phyloP scores from a whole-genome alignment of 1,140 invertebrate species.

The Yoshiicerus persimilis region DNA sequence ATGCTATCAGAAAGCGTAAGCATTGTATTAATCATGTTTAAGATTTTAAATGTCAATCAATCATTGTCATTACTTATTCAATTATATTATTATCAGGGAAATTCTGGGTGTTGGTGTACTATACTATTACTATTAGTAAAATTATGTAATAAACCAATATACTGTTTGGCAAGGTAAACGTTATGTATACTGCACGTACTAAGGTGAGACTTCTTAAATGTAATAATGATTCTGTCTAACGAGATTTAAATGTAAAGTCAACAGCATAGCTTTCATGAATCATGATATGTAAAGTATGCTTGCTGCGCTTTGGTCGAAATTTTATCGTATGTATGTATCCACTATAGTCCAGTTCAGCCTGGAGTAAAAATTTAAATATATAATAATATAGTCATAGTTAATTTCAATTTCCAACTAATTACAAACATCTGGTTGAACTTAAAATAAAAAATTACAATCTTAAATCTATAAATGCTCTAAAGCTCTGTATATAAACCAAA shows the following conservation, averaged over 20 bases:
- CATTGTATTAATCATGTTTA: not conserved
- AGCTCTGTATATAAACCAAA: no score
- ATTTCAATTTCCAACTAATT: no score
- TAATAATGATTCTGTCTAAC: not conserved
- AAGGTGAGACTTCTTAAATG: not conserved
- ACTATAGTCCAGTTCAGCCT: no score
- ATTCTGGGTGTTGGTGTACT: not conserved
- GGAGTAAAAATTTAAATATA: not conserved
- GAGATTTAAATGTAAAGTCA: not conserved
- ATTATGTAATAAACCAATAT: no score
- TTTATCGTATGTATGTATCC: no score
- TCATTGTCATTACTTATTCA: no score
- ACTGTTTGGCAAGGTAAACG: not conserved
- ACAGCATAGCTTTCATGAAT: not conserved
- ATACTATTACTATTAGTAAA: not conserved
- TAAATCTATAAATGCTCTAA: no score
- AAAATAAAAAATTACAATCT: no score
- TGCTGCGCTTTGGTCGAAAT: no score
- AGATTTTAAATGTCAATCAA: not conserved
- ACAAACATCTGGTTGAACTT: no score
- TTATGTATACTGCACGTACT: not conserved
- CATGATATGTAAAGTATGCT: not conserved
- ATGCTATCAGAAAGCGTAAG: not conserved
- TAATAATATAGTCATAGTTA: not conserved
- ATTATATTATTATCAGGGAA: not conserved